Evolutionary conservation across 2,888 invertebrate genomes (phyloP).

Genomic region (Rugalucina vietnamica): DNA sequence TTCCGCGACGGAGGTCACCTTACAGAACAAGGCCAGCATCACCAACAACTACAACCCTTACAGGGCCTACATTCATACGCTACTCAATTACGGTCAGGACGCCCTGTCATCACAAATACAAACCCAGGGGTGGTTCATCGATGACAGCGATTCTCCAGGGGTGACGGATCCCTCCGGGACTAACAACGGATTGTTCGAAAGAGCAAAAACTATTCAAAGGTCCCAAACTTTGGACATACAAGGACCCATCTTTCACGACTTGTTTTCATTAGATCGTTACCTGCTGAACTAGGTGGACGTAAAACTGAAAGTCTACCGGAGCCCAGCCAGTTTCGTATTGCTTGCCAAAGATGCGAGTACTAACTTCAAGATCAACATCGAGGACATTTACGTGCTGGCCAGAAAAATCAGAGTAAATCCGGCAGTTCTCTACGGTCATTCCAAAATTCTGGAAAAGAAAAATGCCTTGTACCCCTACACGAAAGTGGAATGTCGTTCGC

Average conservation of each 20-base stretch:
- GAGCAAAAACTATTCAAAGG: neutral
- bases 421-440: constrained; percentile 32
- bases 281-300: constrained; percentile 15
- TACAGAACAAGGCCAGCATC: constrained; percentile 42
- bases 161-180: constrained; percentile 28
- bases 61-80: constrained; percentile 33
- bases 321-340: neutral
- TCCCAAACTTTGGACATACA: constrained; percentile 28
- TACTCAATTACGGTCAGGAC: constrained; percentile 28
- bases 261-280: neutral
- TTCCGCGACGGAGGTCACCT: constrained; percentile 38
- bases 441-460: constrained; percentile 34
- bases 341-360: neutral
- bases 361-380: neutral
- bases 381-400: constrained; percentile 16
- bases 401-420: neutral
- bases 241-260: constrained; percentile 5
- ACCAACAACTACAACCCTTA: constrained; percentile 46
- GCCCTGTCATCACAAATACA: constrained; percentile 34
- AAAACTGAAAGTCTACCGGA: constrained; percentile 10
- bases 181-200: constrained; percentile 28
- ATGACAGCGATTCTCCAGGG: constrained; percentile 38
- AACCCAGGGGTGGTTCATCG: constrained; percentile 41
- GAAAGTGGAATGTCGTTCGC: constrained; percentile 32
- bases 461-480: constrained; percentile 38